Percentiles rank a stretch among this genome's conserved stretches.
These are phyloP conservation scores for Rhynchotus rufescens DNA, from an alignment of 2,797 vertebrate genomes.

Conservation along the genomic window DNA sequence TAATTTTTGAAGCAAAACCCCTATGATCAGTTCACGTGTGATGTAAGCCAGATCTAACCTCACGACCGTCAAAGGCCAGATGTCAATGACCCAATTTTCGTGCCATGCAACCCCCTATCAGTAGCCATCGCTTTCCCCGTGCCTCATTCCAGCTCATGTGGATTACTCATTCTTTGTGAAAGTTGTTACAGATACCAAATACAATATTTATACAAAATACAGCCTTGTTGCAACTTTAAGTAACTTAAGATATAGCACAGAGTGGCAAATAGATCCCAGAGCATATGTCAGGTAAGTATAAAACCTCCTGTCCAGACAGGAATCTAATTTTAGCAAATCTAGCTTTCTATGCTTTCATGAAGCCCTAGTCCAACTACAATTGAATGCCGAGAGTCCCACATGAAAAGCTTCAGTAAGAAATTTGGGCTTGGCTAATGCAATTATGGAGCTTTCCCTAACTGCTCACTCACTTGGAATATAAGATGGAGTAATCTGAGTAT, in stretches of 20 bases:
- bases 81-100: slow-evolving; percentile 86
- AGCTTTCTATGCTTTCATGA: neutral
- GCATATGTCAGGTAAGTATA: neutral
- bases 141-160: neutral
- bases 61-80: slow-evolving; percentile 80
- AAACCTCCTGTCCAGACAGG: neutral
- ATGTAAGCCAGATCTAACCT: slow-evolving; percentile 86
- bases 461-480: slow-evolving; percentile 3
- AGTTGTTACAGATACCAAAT: neutral
- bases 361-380: neutral
- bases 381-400: neutral
- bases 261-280: neutral
- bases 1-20: slow-evolving; percentile 85
- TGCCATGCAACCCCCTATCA: slow-evolving; percentile 65
- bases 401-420: slow-evolving; percentile 16
- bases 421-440: neutral
- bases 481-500: neutral
- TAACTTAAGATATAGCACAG: neutral
- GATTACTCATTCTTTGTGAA: neutral
- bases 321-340: slow-evolving; percentile 8
- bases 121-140: slow-evolving; percentile 27
- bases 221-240: neutral
- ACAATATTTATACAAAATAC: neutral
- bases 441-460: slow-evolving; percentile 24
- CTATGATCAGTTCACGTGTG: slow-evolving; percentile 84